Base-by-base conservation (phyloP, 2,888 invertebrate species). In the Meandrusa payeni region DNA sequence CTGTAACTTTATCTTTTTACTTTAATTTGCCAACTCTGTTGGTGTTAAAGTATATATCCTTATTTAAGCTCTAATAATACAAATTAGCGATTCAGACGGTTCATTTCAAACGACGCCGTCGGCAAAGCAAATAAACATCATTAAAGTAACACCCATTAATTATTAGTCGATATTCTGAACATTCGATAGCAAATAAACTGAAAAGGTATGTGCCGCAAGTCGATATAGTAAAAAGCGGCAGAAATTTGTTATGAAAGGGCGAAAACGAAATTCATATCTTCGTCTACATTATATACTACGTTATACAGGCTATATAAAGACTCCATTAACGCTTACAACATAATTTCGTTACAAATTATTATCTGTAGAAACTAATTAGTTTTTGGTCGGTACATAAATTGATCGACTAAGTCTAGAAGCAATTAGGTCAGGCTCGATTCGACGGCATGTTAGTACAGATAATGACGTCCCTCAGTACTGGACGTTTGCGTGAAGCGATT, bases 351-450 rank as follows among this genome's bases (percentile, higher is more conserved):
- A 13, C n/a, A 13, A 34, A 24, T 13, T 13, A 13, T 13, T 15
- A n/a, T 7, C n/a, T 10, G 7, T 19, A 11, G 26, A 40, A 17
- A 24, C 27, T 27, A 41, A 34, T 28, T 22, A 27, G 27, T 9
- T 34, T 27, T 34, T 22, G 22, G 5, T 28, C 27, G 15, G 27
- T 27, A 33, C 28, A 39, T 28, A 42, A 42, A 33, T 39, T 23
- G 17, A 44, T 33, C 15, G 11, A 13, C 5, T 24, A 9, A n/a
- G 10, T n/a, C 22, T 9, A 31, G 31, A 20, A 39, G 27, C 39
- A 44, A 44, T 41, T 41, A 41, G 41, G 26, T 33, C 27, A 32
- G 12, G 26, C 41, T 2, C 10, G 24, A 22, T 11, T 23, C 10
- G 19, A 22, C 29, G 41, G 19, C 19, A 17, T 26, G 32, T 41